Percentiles rank a stretch among this genome's conserved stretches.
Conservation (phyloP, 1,140 invertebrate species). For the Rhynchophorus ferrugineus region DNA sequence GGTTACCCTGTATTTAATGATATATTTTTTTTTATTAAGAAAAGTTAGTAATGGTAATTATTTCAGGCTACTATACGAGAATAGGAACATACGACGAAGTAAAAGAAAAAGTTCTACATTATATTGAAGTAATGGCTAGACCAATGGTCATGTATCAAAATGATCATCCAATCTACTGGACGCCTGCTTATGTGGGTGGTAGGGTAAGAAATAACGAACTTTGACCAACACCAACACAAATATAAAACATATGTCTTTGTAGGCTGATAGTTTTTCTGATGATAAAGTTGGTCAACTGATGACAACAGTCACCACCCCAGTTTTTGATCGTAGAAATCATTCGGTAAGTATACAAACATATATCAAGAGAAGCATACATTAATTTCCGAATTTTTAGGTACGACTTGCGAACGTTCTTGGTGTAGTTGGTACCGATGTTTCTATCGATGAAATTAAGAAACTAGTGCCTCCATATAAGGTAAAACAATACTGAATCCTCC, state of each 20-base stretch:
- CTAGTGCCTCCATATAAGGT: constrained; percentile 87
- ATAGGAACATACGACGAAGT: constrained; percentile 44
- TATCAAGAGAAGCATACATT: constrained; percentile 1
- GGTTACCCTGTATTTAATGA: no score
- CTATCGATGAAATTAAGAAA: constrained; percentile 86
- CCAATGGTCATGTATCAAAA: constrained; percentile 87
- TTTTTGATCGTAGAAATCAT: constrained; percentile 85
- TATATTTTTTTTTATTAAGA: constrained; percentile 2
- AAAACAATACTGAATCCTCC: constrained; percentile 26
- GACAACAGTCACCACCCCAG: constrained; percentile 84
- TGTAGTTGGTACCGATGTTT: constrained; percentile 90
- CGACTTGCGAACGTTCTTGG: constrained; percentile 82
- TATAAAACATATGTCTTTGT: constrained; percentile 29
- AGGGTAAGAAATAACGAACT: constrained; percentile 56
- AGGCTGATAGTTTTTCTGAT: constrained; percentile 59
- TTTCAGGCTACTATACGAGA: constrained; percentile 37
- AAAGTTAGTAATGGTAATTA: neutral
- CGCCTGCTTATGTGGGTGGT: constrained; percentile 79
- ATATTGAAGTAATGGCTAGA: constrained; percentile 81
- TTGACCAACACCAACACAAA: neutral
- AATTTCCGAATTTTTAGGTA: constrained; percentile 50
- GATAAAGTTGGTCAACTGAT: constrained; percentile 71
- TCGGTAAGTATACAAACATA: constrained; percentile 54
- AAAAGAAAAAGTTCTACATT: constrained; percentile 75
- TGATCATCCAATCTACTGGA: constrained; percentile 85